Evolutionary conservation across 2,888 invertebrate genomes (phyloP).

Genomic region (Clostera curtula): DNA sequence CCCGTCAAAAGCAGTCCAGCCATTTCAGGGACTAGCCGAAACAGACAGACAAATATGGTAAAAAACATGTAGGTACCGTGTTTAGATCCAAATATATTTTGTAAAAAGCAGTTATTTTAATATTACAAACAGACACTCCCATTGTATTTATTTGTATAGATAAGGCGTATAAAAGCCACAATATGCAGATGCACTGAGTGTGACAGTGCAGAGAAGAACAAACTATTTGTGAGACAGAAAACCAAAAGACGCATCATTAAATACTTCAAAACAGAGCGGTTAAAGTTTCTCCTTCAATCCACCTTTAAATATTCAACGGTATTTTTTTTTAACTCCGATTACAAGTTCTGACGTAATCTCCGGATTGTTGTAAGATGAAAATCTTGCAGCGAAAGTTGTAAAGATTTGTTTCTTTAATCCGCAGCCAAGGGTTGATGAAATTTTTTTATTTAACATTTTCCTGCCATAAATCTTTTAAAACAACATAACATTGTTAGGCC

Average conservation of each 20-base stretch:
- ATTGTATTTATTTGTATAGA: too few relatives aligned
- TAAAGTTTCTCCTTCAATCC: slow-evolving; percentile 28
- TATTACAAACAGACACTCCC: too few relatives aligned
- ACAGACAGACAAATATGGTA: too few relatives aligned
- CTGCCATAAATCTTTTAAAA: slow-evolving; percentile 11
- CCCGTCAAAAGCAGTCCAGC: too few relatives aligned
- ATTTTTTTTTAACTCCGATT: slow-evolving; percentile 47
- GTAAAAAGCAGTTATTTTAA: too few relatives aligned
- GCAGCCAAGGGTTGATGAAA: slow-evolving; percentile 23
- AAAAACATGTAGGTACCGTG: too few relatives aligned
- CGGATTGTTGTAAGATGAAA: slow-evolving; percentile 39
- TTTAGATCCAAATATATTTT: too few relatives aligned
- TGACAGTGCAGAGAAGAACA: too few relatives aligned
- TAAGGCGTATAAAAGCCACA: too few relatives aligned
- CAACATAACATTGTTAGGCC: slow-evolving; percentile 5
- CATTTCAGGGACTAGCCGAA: too few relatives aligned
- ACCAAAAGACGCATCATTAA: slow-evolving; percentile 51
- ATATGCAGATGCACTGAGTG: too few relatives aligned
- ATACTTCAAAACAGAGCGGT: slow-evolving; percentile 56
- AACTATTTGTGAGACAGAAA: too few relatives aligned
- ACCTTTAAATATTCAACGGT: slow-evolving; percentile 43
- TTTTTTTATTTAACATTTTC: slow-evolving; percentile 16
- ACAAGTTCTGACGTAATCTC: slow-evolving; percentile 53
- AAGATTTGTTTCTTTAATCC: slow-evolving; percentile 28
- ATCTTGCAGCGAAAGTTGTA: slow-evolving; percentile 35